phyloP scores from a whole-genome alignment of 2,113 vertebrate species.

The Eidolon helvum region DNA sequence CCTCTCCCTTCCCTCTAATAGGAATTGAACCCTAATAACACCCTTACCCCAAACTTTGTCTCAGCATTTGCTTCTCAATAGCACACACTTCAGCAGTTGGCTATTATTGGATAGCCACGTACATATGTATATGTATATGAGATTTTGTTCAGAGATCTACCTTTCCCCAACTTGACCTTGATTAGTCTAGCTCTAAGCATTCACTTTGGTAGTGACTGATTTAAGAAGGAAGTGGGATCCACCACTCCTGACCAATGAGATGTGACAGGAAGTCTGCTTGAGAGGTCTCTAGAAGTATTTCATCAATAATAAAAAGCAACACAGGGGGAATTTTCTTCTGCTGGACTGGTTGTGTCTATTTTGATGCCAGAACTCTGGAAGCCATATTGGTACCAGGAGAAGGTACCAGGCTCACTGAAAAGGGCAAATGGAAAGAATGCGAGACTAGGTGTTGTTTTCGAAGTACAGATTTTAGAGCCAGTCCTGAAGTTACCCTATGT shows the following conservation, averaged over 20 bases:
- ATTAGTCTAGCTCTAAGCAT: background rate
- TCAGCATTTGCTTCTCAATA: background rate
- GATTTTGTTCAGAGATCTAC: background rate
- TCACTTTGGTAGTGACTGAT: background rate
- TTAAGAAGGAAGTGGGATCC: background rate
- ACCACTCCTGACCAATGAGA: background rate
- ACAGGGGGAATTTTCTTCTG: background rate
- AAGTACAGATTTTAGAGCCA: background rate
- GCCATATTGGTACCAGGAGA: background rate
- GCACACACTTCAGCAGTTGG: background rate
- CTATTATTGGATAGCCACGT: background rate
- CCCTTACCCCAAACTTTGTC: background rate
- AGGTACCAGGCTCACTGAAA: background rate
- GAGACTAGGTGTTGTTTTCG: background rate
- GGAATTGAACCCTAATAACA: background rate
- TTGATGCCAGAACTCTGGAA: background rate
- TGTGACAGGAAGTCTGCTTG: background rate
- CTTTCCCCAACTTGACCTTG: background rate
- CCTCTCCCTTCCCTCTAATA: background rate
- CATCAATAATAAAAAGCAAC: background rate
- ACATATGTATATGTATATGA: background rate
- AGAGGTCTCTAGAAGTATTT: background rate
- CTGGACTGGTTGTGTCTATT: background rate
- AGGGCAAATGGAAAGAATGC: background rate
- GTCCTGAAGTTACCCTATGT: background rate